Conservation (phyloP, 1,140 invertebrate genomes). For the Drosophila repleta region DNA sequence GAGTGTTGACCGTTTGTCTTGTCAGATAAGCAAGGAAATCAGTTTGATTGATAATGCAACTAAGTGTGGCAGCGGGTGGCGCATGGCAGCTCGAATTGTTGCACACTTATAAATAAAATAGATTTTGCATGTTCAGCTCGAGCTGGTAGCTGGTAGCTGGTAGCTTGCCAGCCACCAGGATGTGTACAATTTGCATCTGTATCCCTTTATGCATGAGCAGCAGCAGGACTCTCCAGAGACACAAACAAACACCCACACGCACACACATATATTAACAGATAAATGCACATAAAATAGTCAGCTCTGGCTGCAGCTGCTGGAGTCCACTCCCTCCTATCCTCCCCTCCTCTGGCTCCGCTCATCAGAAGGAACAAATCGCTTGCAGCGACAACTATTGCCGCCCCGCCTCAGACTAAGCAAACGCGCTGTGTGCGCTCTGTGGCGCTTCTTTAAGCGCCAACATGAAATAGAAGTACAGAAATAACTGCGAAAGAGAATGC, state of each 20-base stretch:
- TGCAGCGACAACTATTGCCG: slow-evolving; percentile 67
- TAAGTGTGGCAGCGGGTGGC: slow-evolving; percentile 50
- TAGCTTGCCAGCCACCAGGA: slow-evolving; percentile 31
- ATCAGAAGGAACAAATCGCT: slow-evolving; percentile 66
- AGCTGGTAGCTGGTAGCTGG: slow-evolving; percentile 18
- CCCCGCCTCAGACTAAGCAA: slow-evolving; percentile 19
- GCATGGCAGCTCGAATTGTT: neutral
- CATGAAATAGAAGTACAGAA: slow-evolving; percentile 34
- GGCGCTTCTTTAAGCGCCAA: slow-evolving; percentile 16
- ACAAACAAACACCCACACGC: slow-evolving; percentile 11
- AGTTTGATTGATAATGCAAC: slow-evolving; percentile 83
- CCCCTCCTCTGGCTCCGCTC: neutral
- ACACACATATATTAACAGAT: slow-evolving; percentile 35
- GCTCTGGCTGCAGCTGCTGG: slow-evolving; percentile 32
- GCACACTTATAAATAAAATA: slow-evolving; percentile 69
- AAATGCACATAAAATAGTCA: slow-evolving; percentile 72
- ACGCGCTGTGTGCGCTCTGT: neutral
- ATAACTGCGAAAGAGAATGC: slow-evolving; percentile 16
- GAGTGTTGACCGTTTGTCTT: slow-evolving; percentile 22
- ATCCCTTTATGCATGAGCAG: slow-evolving; percentile 69
- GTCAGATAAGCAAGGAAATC: slow-evolving; percentile 55
- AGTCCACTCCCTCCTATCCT: slow-evolving; percentile 5
- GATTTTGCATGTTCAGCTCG: slow-evolving; percentile 34
- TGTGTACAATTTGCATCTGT: slow-evolving; percentile 71
- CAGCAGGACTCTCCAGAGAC: slow-evolving; percentile 18